Evolutionary conservation across 2,113 vertebrate species (phyloP).

Genomic region (Parus major): DNA sequence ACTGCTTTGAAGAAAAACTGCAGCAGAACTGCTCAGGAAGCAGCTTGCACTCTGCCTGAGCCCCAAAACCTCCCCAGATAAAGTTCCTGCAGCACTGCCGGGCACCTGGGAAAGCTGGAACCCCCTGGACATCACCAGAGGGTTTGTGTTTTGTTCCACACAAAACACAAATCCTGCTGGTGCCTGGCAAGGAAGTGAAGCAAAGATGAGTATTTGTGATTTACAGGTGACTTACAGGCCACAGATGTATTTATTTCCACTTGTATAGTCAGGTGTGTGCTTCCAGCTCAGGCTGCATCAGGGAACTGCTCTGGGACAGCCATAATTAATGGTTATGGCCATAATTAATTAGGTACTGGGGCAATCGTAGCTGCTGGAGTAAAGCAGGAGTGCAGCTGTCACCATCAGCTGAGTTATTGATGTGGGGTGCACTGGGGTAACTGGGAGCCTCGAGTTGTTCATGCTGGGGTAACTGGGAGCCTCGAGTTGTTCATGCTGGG

Average conservation of each 20-base stretch:
- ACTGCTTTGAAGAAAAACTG: not conserved
- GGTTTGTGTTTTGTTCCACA: accelerated
- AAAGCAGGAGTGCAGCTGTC: not conserved
- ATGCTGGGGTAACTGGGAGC: too few species aligned
- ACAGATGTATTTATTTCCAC: not conserved
- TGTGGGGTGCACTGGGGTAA: not conserved
- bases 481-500: too few species aligned
- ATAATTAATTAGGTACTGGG: not conserved
- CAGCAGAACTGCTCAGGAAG: not conserved
- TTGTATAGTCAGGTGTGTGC: not conserved
- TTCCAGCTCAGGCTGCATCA: not conserved
- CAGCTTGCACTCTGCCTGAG: not conserved
- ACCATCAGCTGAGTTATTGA: not conserved
- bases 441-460: too few species aligned
- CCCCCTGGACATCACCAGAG: not conserved
- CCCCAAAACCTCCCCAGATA: not conserved
- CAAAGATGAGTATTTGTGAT: not conserved
- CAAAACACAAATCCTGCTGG: not conserved
- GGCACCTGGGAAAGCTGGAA: not conserved
- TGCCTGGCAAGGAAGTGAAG: not conserved
- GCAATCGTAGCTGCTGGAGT: not conserved
- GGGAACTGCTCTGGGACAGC: not conserved
- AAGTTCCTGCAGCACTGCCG: not conserved
- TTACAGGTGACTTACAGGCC: not conserved
- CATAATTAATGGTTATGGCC: not conserved